Evolutionary conservation across 1,140 invertebrate species (phyloP).

Genomic region (Anagrus nilaparvatae): DNA sequence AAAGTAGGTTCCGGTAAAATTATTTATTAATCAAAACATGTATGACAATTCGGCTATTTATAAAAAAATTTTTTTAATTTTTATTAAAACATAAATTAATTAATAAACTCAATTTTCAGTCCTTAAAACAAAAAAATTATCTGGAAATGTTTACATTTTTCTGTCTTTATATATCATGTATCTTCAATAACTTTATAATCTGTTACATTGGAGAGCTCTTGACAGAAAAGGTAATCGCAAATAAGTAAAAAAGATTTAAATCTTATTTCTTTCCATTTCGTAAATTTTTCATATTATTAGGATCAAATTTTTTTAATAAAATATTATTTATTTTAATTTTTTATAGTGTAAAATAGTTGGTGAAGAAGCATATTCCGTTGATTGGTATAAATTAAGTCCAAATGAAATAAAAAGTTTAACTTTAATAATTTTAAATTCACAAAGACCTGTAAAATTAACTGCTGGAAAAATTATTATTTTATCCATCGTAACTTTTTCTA

Average conservation of each 20-base stretch:
- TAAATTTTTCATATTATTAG: no score
- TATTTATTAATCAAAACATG: no score
- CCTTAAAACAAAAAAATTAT: no score
- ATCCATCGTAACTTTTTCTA: conserved; percentile 20
- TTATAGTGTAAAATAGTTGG: conserved; percentile 11
- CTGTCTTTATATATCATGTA: conserved; percentile 13
- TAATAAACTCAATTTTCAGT: no score
- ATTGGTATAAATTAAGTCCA: conserved; percentile 21
- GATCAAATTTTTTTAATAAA: neutral
- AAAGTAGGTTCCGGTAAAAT: no score
- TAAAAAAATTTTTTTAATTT: no score
- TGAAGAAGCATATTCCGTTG: conserved; percentile 7
- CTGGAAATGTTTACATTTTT: no score
- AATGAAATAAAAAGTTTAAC: conserved; percentile 15
- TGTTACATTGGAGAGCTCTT: conserved; percentile 18
- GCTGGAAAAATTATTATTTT: conserved; percentile 20
- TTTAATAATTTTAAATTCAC: conserved; percentile 18
- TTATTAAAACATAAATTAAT: no score
- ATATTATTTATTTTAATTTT: neutral
- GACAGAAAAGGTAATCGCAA: conserved; percentile 14
- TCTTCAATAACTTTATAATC: conserved; percentile 19
- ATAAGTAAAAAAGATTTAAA: no score
- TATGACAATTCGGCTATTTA: no score
- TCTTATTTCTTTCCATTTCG: no score
- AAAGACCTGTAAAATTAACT: conserved; percentile 16